Evolutionary conservation across 2,797 vertebrate genomes (phyloP), one percentile per base, ranked within the genome.

Genomic region (Simalia tracyae): DNA sequence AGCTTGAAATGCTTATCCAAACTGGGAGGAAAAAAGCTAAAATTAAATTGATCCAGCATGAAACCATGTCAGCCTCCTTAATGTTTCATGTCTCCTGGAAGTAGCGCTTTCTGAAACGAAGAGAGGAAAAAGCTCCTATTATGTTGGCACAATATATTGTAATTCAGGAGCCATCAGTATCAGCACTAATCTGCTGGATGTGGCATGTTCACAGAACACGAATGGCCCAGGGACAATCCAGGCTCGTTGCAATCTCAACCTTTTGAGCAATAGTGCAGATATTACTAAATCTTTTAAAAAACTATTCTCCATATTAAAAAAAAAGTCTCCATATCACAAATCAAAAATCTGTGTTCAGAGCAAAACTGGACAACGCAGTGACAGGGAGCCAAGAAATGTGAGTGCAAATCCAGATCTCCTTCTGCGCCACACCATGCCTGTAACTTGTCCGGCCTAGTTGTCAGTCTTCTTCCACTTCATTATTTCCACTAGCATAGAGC

Each of bases 191-290:
- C 86, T 92, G 72, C 63, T 87, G 87, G 85, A 61, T 1, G 90
- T 84, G 36, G 22, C 22, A 14, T 1, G 17, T n/a, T 87, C 92
- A 46, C 17, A 61, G 88, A 90, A 94, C 4, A 91, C 2, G 12
- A 92, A 93, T n/a, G 57, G 66, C 94, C n/a, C 93, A 93, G 94
- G 91, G 88, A 94, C 92, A 90, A 91, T 94, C 93, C 86, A 12
- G 63, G 89, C 89, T 94, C 95, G 95, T 95, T 93, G 92, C 92
- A 91, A 89, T 87, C 93, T 94, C 90, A 95, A 95, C 89, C 95
- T 94, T 92, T 92, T 92, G 90, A 91, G 94, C 94, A 93, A 93
- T 93, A 95, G 96, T 95, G 84, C 94, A 92, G 95, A 24, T 89
- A 89, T 91, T 89, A 84, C 86, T 42, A 88, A 91, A 93, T 90